Evolutionary conservation across 2,888 invertebrate species (phyloP), one percentile per base, ranked within the genome.

Genomic region (Brassicogethes aeneus): DNA sequence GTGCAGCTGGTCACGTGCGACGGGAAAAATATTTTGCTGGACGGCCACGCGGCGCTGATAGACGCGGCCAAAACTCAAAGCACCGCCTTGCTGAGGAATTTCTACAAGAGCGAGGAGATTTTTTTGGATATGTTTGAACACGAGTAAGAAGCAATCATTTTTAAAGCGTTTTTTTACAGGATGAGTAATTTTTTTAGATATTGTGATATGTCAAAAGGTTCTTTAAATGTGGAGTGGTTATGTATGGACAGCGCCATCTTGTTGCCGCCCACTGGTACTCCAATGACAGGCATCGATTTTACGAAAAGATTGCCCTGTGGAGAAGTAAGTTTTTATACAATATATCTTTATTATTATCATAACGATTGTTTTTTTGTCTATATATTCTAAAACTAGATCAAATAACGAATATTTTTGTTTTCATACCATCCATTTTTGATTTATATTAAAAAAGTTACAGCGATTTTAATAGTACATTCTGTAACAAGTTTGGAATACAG

Each of bases 101-200:
- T 91, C 69, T 95, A 93, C 69, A 95, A 94, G 77, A 89, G 90
- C 55, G 96, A 97, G 70, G 96, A 97, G 61, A 93, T 97, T 56
- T 99, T 99, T 70, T 72, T 97, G 42, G 97, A 99, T 65, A 88
- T 99, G 80, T 99, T 99, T 66, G 97, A 99, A 69, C 94, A 96
- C 66, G 97, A 99, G 75, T 79, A 57, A 63, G n/a, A n/a, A n/a
- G n/a, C n/a, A n/a, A 62, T 59, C 14, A 29, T 35, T 34, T 43
- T 34, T 40, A 17, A 3, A 10, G 12, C 5, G n/a, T 13, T 32
- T 8, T 7, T 32, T 32, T 13, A 32, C 10, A 32, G n/a, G n/a
- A 32, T 32, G 14, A 32, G 14, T 12, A 12, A 23, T 41, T 46
- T 44, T 56, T 56, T 29, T 51, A 78, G 77, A 58, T 93, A 89